A percentile compares a stretch with the other conserved stretches of the same genome.
These are phyloP conservation scores for Lepidochitona cinerea DNA, from an alignment of 2,888 invertebrate species.

Conservation along the genomic window DNA sequence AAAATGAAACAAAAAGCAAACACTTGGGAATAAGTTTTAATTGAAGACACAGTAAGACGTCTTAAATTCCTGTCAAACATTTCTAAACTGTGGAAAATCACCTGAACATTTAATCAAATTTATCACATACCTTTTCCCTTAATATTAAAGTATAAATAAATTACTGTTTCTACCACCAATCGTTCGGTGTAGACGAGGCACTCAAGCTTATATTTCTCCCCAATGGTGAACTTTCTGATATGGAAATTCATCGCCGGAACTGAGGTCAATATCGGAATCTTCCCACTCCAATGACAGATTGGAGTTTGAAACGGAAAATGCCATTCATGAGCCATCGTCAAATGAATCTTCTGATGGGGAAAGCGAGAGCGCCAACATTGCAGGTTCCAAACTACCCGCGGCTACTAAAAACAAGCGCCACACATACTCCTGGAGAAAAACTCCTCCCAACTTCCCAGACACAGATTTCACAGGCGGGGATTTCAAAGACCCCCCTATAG, in stretches of 20 bases:
- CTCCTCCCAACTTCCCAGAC: conserved; percentile 2
- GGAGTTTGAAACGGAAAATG: background rate
- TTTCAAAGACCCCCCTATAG: conserved; percentile 15
- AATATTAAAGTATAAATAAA: no score
- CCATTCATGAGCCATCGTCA: background rate
- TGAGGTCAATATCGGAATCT: background rate
- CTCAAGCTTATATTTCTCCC: background rate
- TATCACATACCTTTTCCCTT: no score
- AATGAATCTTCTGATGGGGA: background rate
- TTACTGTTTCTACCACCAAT: no score
- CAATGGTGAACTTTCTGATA: background rate
- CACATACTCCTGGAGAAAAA: conserved; percentile 10
- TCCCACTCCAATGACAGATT: background rate
- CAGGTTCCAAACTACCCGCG: background rate
- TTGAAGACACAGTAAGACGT: no score
- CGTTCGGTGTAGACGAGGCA: background rate
- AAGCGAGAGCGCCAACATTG: background rate
- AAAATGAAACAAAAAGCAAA: no score
- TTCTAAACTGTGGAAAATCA: no score
- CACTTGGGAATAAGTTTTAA: no score
- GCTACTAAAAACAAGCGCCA: background rate
- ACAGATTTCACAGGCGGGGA: conserved; percentile 8
- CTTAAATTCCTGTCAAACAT: no score
- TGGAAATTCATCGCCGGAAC: background rate
- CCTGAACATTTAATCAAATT: no score